Evolutionary conservation across 2,113 vertebrate genomes (phyloP), one percentile per base, ranked within the genome.

Genomic region (Grantiella picta): DNA sequence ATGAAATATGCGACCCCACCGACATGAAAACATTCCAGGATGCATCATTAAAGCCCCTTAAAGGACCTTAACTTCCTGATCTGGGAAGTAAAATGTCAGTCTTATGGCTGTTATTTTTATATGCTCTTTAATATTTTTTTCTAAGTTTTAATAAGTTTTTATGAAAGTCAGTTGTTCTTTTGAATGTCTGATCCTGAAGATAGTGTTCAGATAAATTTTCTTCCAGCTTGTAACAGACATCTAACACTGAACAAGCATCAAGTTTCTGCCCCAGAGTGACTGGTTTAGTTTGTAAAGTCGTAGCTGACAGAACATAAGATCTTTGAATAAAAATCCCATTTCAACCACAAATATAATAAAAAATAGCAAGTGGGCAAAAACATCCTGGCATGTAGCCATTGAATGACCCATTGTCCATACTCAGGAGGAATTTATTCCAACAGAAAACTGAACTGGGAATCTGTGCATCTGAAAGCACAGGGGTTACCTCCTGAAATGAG

Each of bases 271-370:
- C 53, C 15, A 77, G 11, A 36, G 20, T 76, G 83, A 92, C 15
- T 47, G 42, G 45, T 82, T 53, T 54, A 57, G 36, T 87, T 71
- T 56, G 63, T 54, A 80, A 95, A 93, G 83, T 79, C 68, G 84
- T 10, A 87, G 71, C 24, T 76, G 70, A 84, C n/a, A 80, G 73
- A 95, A 91, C 45, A 76, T 19, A 79, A 44, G 59, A 84, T 52
- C 64, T 82, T 86, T 86, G 80, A 93, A 80, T 31, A 40, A 88
- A 95, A 94, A 86, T n/a, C 73, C 70, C 44, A 78, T 79, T 90
- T 96, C 78, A 92, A 73, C 40, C 66, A 44, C 79, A 82, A 80
- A 35, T 8, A 24, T 44, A 89, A 94, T 54, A 86, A 93, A 92
- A 94, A 86, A 3, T 77, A 95, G 72, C 24, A 33, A 85, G 28